Percentiles rank a stretch among this genome's conserved stretches.
phyloP scores from a whole-genome alignment of 2,113 vertebrate species.

The Hippocampus zosterae region DNA sequence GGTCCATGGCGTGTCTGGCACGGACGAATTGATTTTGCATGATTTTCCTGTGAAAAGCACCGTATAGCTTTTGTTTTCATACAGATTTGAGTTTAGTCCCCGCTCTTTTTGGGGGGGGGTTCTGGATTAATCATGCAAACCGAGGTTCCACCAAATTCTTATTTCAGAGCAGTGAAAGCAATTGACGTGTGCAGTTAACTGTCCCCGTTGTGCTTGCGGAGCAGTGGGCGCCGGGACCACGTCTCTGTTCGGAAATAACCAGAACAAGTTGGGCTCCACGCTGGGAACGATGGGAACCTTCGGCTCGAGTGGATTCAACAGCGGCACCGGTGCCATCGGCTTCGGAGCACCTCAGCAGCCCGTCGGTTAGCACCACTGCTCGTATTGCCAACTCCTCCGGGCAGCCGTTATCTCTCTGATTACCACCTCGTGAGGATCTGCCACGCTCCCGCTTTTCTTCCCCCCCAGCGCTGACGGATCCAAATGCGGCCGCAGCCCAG shows the following conservation, averaged over 20 bases:
- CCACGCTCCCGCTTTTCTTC: background rate
- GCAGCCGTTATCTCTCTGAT: background rate
- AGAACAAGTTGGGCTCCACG: conserved; percentile 81
- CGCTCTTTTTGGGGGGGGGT: too few species aligned
- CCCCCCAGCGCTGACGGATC: conserved; percentile 81
- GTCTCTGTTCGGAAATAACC: conserved; percentile 86
- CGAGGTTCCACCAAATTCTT: too few species aligned
- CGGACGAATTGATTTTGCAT: too few species aligned
- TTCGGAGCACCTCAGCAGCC: conserved; percentile 86
- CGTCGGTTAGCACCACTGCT: conserved; percentile 74
- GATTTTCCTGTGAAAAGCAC: too few species aligned
- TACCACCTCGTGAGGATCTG: background rate
- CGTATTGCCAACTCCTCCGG: background rate
- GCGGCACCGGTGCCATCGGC: conserved; percentile 74
- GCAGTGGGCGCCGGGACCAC: conserved; percentile 82
- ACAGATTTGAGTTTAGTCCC: too few species aligned
- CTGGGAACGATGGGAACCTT: conserved; percentile 84
- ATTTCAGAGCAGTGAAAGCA: background rate
- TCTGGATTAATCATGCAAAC: too few species aligned
- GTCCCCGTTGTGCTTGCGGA: conserved; percentile 29
- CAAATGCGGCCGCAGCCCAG: conserved; percentile 81
- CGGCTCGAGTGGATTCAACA: conserved; percentile 80
- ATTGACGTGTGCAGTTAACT: background rate
- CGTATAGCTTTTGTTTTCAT: too few species aligned
- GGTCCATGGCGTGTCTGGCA: too few species aligned